Percentiles rank a stretch among this genome's conserved stretches.
phyloP scores from a whole-genome alignment of 2,888 invertebrate genomes.

The Zonitis immaculata region DNA sequence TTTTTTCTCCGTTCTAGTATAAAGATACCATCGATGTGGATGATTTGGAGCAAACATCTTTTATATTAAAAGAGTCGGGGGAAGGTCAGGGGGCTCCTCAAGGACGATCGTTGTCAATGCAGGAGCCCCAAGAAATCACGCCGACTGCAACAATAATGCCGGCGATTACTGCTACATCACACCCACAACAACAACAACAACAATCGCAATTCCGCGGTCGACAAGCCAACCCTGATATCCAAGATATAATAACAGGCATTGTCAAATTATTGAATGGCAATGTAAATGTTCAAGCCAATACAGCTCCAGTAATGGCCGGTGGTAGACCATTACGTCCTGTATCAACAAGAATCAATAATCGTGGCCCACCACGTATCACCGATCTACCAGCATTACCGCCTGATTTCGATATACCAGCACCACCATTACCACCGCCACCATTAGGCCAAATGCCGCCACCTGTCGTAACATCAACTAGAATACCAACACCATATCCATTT shows the following conservation, averaged over 20 bases:
- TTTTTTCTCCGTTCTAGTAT: constrained; percentile 41
- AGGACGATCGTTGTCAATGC: constrained; percentile 59
- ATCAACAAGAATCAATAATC: constrained; percentile 78
- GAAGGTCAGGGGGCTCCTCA: constrained; percentile 72
- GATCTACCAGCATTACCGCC: constrained; percentile 68
- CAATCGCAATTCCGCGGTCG: constrained; percentile 40
- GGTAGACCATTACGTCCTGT: constrained; percentile 64
- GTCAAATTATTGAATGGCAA: constrained; percentile 85
- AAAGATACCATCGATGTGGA: constrained; percentile 40
- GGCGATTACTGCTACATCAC: constrained; percentile 48
- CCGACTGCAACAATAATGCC: constrained; percentile 48
- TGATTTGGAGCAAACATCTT: constrained; percentile 21
- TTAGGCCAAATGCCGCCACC: constrained; percentile 50
- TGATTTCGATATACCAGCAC: constrained; percentile 59
- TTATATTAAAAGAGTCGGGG: constrained; percentile 59
- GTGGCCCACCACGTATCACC: constrained; percentile 82
- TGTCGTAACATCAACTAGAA: constrained; percentile 51
- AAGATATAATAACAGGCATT: constrained; percentile 86
- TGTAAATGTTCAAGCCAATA: constrained; percentile 77
- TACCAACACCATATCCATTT: constrained; percentile 70
- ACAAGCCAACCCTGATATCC: constrained; percentile 72
- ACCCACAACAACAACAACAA: constrained; percentile 45
- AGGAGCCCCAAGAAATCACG: constrained; percentile 59
- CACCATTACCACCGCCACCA: constrained; percentile 47
- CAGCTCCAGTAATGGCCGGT: constrained; percentile 50